Evolutionary conservation across 2,113 vertebrate species (phyloP), one percentile per base, ranked within the genome.

Genomic region (Pandion haliaetus): DNA sequence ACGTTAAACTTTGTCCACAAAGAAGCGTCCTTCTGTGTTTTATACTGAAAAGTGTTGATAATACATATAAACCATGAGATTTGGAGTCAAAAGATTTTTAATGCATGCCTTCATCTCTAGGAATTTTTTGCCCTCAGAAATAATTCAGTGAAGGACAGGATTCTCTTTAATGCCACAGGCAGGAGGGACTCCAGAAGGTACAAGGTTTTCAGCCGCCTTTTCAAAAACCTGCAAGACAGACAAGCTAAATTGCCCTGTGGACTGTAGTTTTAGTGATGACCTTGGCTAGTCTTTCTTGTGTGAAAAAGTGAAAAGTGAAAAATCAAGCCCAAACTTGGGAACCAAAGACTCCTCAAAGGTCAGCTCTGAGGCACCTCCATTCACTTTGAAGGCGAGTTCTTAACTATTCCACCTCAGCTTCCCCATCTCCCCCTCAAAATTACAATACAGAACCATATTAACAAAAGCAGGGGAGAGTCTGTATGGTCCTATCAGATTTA

Each of bases 251-350:
- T 73, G 28, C 9, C n/a, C 67, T 73, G 23, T 14, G 38, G 20
- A 44, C 28, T 77, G 13, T 10, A 25, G 34, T 52, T 92, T 78
- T 49, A 69, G 24, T 17, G 17, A 78, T 47, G 36, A 65, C 34
- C 45, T 54, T 57, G 42, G 17, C 16, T 54, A 25, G 17, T 36
- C 63, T 65, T 88, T 81, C 77, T 69, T 62, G 88, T 81, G 23
- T 61, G 28, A 93, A 95, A 94, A 70, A 52, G n/a, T n/a, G n/a
- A n/a, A n/a, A 91, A 83, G 23, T 61, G 28, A 93, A 95, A 94
- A 70, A 52, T 69, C 42, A 63, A 90, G 42, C 36, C 36, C 21
- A 83, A 65, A 65, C 40, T 69, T 76, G 18, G 14, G 34, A 90
- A 78, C 8, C 8, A 65, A 84, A 28, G 24, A 20, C 5, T 80